Conservation (phyloP, 2,797 vertebrate species). For the Cuniculus paca region DNA sequence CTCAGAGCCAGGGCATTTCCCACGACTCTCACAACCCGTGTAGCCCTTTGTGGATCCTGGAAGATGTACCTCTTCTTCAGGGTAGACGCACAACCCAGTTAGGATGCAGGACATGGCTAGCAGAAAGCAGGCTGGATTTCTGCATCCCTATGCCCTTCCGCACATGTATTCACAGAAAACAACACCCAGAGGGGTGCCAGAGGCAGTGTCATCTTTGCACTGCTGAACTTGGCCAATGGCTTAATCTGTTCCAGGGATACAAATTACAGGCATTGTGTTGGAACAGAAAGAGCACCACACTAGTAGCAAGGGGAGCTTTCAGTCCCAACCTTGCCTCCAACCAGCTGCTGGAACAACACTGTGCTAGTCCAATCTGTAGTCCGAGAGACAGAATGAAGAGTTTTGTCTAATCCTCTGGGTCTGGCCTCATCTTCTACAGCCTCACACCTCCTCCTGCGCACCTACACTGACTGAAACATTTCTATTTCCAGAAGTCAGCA, state of each 20-base stretch:
- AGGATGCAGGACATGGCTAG: not conserved
- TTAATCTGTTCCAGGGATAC: not conserved
- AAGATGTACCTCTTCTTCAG: not conserved
- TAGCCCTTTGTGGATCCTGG: not conserved
- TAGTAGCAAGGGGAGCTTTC: not conserved
- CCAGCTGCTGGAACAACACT: not conserved
- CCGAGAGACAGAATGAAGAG: not conserved
- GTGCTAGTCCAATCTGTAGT: not conserved
- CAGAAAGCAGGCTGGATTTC: not conserved
- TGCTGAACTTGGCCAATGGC: not conserved
- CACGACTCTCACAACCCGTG: not conserved
- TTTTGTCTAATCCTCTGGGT: not conserved
- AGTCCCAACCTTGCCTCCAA: not conserved
- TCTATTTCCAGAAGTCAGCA: not conserved
- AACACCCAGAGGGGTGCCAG: not conserved
- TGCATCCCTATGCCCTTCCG: accelerated
- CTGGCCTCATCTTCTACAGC: not conserved
- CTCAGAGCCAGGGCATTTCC: not conserved
- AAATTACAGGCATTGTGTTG: not conserved
- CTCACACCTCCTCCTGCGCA: not conserved
- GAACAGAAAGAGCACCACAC: not conserved
- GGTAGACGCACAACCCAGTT: not conserved
- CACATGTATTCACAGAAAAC: not conserved
- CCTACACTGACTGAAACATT: not conserved
- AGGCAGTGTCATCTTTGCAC: not conserved